phyloP scores from a whole-genome alignment of 2,888 invertebrate genomes.

The Drosophila buzzatii region DNA sequence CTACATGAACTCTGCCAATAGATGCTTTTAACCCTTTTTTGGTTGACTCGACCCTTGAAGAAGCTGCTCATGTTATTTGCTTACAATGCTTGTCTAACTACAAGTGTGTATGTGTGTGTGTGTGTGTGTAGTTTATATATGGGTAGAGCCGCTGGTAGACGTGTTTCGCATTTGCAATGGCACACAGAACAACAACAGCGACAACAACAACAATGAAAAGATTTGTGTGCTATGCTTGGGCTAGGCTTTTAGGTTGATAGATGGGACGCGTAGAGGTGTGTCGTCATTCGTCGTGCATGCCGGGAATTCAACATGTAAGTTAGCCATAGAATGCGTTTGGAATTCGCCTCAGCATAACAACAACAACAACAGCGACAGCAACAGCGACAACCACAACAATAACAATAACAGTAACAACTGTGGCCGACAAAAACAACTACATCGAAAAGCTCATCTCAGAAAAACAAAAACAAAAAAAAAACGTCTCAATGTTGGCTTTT shows the following conservation, averaged over 20 bases:
- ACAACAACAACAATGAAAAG: slow-evolving; percentile 19
- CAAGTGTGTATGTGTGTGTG: slow-evolving; percentile 3
- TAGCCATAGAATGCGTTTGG: slow-evolving; percentile 72
- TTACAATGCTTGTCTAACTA: background rate
- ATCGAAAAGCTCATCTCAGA: slow-evolving; percentile 37
- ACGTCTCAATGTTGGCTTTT: slow-evolving; percentile 20
- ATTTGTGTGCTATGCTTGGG: slow-evolving; percentile 30
- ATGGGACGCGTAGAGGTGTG: slow-evolving; percentile 39
- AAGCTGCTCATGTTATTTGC: slow-evolving; percentile 17
- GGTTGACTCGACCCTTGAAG: slow-evolving; percentile 23
- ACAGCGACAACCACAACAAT: slow-evolving; percentile 16
- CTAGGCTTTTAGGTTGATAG: slow-evolving; percentile 30
- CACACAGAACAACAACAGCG: slow-evolving; percentile 32
- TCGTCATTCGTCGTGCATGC: slow-evolving; percentile 70
- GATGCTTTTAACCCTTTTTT: slow-evolving; percentile 37
- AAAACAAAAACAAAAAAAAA: background rate
- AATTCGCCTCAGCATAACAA: slow-evolving; percentile 49
- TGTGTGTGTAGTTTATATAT: slow-evolving; percentile 39
- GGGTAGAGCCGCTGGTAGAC: slow-evolving; percentile 66
- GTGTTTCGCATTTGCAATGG: slow-evolving; percentile 77
- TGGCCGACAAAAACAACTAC: slow-evolving; percentile 16
- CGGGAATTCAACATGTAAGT: slow-evolving; percentile 66
- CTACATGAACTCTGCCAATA: slow-evolving; percentile 3
- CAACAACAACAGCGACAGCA: slow-evolving; percentile 17
- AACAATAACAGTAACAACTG: slow-evolving; percentile 33